These are phyloP conservation scores for Baryphthengus martii DNA, from an alignment of 2,113 vertebrate species.

Conservation along the genomic window DNA sequence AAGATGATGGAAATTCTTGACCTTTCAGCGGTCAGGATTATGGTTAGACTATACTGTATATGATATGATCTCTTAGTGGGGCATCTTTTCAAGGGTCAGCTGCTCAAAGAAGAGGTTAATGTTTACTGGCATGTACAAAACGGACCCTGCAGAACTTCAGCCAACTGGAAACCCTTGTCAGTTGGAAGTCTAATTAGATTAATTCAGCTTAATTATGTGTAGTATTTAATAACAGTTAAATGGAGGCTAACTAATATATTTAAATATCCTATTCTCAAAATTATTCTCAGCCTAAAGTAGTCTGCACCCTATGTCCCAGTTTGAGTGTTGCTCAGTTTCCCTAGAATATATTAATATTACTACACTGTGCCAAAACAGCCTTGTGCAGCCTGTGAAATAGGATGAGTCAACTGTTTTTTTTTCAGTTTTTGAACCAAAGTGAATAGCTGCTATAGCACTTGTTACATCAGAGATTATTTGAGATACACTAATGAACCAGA, in stretches of 20 bases:
- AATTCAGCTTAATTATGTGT: constrained; percentile 29
- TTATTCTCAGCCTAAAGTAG: neutral
- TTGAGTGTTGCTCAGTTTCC: neutral
- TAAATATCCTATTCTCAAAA: neutral
- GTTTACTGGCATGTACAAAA: constrained; percentile 3
- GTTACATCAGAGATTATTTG: neutral
- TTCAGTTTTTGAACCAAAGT: neutral
- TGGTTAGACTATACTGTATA: neutral
- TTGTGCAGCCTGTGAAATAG: neutral
- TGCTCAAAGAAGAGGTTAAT: constrained; percentile 32
- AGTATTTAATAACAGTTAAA: neutral
- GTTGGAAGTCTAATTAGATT: constrained; percentile 45
- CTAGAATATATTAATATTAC: neutral
- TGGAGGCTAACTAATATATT: neutral
- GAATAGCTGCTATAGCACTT: neutral
- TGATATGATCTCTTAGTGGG: constrained; percentile 33
- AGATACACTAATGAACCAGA: neutral
- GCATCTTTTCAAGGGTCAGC: constrained; percentile 33
- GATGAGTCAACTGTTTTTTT: neutral
- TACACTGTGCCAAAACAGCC: neutral
- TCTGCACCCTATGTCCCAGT: neutral
- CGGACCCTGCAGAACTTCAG: constrained; percentile 16
- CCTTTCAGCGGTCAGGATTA: neutral
- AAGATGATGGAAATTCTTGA: constrained; percentile 36
- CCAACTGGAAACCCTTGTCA: constrained; percentile 25